Conservation (phyloP, 2,113 vertebrate species). For the Hystrix brachyura region DNA sequence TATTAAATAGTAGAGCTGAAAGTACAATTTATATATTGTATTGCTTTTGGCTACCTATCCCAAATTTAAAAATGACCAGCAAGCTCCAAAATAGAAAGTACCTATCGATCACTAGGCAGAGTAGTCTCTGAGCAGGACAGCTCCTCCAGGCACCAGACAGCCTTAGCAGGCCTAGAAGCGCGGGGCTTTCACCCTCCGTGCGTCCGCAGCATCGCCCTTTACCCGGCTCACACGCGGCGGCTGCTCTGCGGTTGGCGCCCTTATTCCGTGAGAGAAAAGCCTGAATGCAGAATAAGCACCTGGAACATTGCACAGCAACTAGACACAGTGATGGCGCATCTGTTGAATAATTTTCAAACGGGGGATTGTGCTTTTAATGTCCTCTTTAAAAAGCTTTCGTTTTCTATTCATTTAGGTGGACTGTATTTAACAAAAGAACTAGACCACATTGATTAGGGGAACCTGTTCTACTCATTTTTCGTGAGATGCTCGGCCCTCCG, state of each 20-base stretch:
- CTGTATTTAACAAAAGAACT: constrained; percentile 15
- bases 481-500: background rate
- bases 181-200: background rate
- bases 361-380: background rate
- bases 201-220: fast-evolving
- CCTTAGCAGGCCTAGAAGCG: background rate
- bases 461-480: background rate
- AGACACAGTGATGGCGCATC: background rate
- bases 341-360: background rate
- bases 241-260: background rate
- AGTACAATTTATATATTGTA: background rate
- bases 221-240: fast-evolving
- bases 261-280: too few species aligned
- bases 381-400: background rate
- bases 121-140: background rate
- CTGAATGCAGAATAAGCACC: background rate
- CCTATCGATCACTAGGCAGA: background rate
- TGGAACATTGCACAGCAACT: background rate
- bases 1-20: background rate
- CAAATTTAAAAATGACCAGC: background rate
- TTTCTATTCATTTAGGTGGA: background rate
- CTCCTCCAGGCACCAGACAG: background rate
- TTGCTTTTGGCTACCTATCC: background rate
- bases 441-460: too few species aligned
- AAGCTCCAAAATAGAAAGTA: background rate